Conservation (phyloP, 2,113 vertebrate species). For the Malurus elegans region DNA sequence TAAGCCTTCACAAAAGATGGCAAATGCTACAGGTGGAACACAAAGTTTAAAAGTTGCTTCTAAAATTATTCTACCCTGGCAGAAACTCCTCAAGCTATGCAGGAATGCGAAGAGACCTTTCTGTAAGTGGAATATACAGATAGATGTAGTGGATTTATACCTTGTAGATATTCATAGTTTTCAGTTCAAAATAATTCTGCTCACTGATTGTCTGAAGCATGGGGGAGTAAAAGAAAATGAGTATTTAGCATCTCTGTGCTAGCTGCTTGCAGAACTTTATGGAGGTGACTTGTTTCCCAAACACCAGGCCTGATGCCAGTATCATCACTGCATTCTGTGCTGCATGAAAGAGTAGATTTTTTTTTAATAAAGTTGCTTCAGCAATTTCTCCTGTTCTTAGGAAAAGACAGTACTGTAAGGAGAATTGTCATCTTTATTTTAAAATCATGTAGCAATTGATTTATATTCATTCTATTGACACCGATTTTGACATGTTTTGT, state of each 20-base stretch:
- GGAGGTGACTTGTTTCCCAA: neutral
- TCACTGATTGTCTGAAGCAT: neutral
- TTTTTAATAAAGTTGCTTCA: neutral
- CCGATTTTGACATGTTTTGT: neutral
- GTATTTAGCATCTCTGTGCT: neutral
- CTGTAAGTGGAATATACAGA: neutral
- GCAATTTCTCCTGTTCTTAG: neutral
- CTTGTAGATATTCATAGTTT: neutral
- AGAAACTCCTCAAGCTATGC: neutral
- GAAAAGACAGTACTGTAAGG: neutral
- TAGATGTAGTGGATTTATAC: neutral
- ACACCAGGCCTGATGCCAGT: neutral
- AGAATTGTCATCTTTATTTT: slow-evolving; percentile 29
- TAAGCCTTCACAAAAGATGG: neutral
- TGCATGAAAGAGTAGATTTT: neutral
- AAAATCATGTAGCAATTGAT: neutral
- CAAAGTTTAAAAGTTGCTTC: neutral
- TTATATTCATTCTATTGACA: slow-evolving; percentile 15
- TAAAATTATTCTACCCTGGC: neutral
- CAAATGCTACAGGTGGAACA: neutral
- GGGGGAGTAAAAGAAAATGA: neutral
- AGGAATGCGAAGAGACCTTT: neutral
- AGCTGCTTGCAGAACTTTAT: neutral
- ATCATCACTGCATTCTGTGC: neutral
- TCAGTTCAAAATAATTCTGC: neutral